Evolutionary conservation across 2,888 invertebrate species (phyloP), one percentile per base, ranked within the genome.

Genomic region (Pachycephus smyrnensis): DNA sequence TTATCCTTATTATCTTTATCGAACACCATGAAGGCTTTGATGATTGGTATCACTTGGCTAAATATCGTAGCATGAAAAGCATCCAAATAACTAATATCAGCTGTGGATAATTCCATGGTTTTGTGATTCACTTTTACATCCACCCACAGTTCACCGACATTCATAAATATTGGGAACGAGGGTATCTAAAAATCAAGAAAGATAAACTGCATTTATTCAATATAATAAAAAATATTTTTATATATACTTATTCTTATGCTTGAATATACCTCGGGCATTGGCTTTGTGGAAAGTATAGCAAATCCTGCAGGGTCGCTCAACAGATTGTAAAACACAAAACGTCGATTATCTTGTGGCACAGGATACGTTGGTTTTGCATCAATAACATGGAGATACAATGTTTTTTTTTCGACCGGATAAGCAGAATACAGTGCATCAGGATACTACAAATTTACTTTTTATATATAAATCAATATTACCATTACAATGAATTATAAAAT

Each of bases 61-160:
- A 97, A 97, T n/a, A 98, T 83, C 87, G 96, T 94, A 73, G 93
- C 93, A 89, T 98, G 97, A 88, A 97, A 97, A 31, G 93, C 92
- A 87, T 90, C 93, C 80, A 96, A 86, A 33, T 90, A 85, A 0
- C 92, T 83, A 73, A 97, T 90, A 81, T 96, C 90, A 0, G 92
- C 87, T 0, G 88, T 77, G 3, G 91, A 90, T 6, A 96, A 88
- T 0, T 79, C 79, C 0, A 94, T 82, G 3, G 89, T 89, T 0
- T 91, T 90, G 76, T 93, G 90, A 88, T 95, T 95, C 35, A 91
- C 90, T 75, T 92, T 85, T 0, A 96, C 83, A 0, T 92, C 86
- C 0, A 95, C 93, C 86, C 88, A 84, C 4, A 95, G 82, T 84
- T 94, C 92, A 1, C 96, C 96, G 79, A 94, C 93, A 31, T 94